Evolutionary conservation across 1,140 invertebrate genomes (phyloP).

Genomic region (Ericerus pela): DNA sequence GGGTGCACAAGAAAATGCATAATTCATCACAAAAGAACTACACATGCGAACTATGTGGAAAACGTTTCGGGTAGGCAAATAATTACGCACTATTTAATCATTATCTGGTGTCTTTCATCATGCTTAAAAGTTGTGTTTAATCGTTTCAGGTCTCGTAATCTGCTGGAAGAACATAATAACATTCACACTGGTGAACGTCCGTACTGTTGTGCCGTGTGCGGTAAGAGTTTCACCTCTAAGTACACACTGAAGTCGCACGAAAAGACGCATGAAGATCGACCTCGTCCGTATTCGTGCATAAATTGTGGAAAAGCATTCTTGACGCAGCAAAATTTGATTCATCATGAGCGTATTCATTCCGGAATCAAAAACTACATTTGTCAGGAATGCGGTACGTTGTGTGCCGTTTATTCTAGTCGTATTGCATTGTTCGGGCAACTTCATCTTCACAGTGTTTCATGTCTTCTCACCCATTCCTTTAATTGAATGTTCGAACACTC

Average conservation of each 20-base stretch:
- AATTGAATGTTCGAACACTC: too few species aligned
- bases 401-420: not conserved
- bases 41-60: conserved; percentile 45
- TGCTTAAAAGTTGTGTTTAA: not conserved
- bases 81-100: not conserved
- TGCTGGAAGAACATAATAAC: conserved; percentile 54
- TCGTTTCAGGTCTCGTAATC: conserved; percentile 41
- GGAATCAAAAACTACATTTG: conserved; percentile 55
- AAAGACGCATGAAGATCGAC: conserved; percentile 53
- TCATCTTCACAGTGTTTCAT: too few species aligned
- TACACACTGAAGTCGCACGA: conserved; percentile 58
- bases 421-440: too few species aligned
- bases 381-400: conserved; percentile 43
- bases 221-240: conserved; percentile 59
- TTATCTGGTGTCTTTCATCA: not conserved
- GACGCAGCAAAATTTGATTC: conserved; percentile 53
- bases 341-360: conserved; percentile 54
- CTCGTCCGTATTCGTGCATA: conserved; percentile 47
- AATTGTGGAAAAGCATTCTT: conserved; percentile 57
- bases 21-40: conserved; percentile 44
- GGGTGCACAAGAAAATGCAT: conserved; percentile 46
- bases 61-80: conserved; percentile 38
- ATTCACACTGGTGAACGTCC: conserved; percentile 50
- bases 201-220: conserved; percentile 46
- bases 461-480: too few species aligned